phyloP scores from a whole-genome alignment of 2,113 vertebrate genomes.

The Psittacula cyanocephala region DNA sequence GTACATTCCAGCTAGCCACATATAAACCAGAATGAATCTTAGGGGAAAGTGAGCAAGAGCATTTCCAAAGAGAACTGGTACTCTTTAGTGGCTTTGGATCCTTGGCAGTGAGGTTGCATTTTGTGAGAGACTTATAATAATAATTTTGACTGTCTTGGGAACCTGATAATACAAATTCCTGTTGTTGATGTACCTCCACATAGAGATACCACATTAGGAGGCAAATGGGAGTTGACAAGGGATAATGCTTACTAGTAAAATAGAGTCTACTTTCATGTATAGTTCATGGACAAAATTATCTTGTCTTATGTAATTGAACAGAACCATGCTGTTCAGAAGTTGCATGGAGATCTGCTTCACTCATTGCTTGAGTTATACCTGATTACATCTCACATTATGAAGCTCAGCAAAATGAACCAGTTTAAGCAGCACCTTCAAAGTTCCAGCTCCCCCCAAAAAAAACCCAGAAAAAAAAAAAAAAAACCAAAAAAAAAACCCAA shows the following conservation, averaged over 20 bases:
- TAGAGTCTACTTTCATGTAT: neutral
- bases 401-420: neutral
- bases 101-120: neutral
- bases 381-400: neutral
- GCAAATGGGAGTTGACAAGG: neutral
- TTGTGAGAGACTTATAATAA: neutral
- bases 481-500: no score
- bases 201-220: neutral
- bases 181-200: neutral
- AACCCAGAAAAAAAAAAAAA: neutral
- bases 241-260: neutral
- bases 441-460: neutral
- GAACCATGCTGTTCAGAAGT: neutral
- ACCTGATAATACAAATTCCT: neutral
- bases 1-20: neutral
- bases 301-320: neutral
- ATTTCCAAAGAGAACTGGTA: accelerated
- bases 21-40: neutral
- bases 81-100: neutral
- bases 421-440: neutral
- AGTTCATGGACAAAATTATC: neutral
- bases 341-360: neutral
- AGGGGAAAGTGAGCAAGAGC: neutral
- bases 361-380: neutral
- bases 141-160: neutral